Percentiles rank a stretch among this genome's conserved stretches.
phyloP scores from a whole-genome alignment of 2,797 vertebrate genomes.

The Brachyrhaphis roseni region DNA sequence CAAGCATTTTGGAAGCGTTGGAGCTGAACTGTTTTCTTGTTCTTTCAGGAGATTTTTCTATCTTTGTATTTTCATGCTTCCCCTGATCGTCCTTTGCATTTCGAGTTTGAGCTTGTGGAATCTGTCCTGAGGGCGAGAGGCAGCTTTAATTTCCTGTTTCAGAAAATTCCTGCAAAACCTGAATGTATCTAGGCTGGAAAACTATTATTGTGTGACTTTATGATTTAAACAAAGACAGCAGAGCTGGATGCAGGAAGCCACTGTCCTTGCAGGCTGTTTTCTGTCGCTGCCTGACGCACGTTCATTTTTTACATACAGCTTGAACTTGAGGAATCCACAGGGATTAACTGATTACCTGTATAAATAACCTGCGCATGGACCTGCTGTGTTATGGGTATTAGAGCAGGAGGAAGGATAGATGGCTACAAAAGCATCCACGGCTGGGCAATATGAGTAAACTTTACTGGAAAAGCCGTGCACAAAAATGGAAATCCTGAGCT shows the following conservation, averaged over 20 bases:
- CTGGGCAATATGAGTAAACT: neutral
- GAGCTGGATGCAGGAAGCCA: neutral
- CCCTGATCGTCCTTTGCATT: conserved; percentile 22
- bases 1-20: neutral
- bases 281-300: conserved; percentile 45
- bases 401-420: conserved; percentile 10
- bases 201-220: too few species aligned
- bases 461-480: neutral
- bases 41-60: conserved; percentile 7
- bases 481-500: neutral
- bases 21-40: neutral
- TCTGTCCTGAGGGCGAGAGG: conserved; percentile 38
- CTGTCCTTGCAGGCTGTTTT: conserved; percentile 35
- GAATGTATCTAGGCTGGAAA: neutral
- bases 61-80: conserved; percentile 26
- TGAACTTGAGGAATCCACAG: conserved; percentile 25
- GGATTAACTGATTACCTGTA: conserved; percentile 79
- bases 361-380: conserved; percentile 67
- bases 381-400: conserved; percentile 68
- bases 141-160: conserved; percentile 53
- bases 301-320: conserved; percentile 41
- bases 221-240: neutral
- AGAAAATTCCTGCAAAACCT: neutral
- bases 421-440: conserved; percentile 9
- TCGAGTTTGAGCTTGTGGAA: conserved; percentile 46